Evolutionary conservation across 2,888 invertebrate genomes (phyloP), one percentile per base, ranked within the genome.

Genomic region (Tetropium fuscum): DNA sequence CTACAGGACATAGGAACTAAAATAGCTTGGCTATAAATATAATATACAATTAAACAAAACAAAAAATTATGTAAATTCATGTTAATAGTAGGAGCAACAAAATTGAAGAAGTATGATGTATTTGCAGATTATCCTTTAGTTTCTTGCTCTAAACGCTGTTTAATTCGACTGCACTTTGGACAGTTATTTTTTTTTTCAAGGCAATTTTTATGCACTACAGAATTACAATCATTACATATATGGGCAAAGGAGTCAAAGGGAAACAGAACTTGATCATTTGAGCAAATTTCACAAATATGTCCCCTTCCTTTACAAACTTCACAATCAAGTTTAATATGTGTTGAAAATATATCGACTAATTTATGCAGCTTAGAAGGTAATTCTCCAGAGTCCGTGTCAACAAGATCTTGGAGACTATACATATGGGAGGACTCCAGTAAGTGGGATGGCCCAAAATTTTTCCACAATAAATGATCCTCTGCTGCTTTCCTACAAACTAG

Each of bases 221-320:
- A 88, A 58, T 88, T 88, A 76, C 97, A 97, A 66, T 87, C 85
- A 2, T 86, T 84, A 79, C 97, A 97, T 74, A 87, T 85, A 44
- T 90, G 83, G 4, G 93, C 91, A 34, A 88, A 89, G 34, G 89
- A 88, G 71, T 96, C 95, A 82, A 98, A 98, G 0, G 98, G 97
- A 82, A 91, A 98, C 49, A 98, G 84, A 1, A 94, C 85, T 72
- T 95, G 92, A 44, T 91, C 87, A 68, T 92, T 91, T 8, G 89
- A 87, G 80, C 98, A 98, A 10, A 97, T 86, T 80, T 97, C 96
- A 81, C 98, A 98, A 49, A 93, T 86, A 77, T 95, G 97, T 0
- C 97, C 98, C 78, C 96, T 88, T 0, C 93, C 94, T 3, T 87
- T 86, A 78, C 97, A 97, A 27, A 91, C 83, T 75, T 86, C 82